Evolutionary conservation across 2,888 invertebrate species (phyloP).

Genomic region (Pristionchus fissidentatus): DNA sequence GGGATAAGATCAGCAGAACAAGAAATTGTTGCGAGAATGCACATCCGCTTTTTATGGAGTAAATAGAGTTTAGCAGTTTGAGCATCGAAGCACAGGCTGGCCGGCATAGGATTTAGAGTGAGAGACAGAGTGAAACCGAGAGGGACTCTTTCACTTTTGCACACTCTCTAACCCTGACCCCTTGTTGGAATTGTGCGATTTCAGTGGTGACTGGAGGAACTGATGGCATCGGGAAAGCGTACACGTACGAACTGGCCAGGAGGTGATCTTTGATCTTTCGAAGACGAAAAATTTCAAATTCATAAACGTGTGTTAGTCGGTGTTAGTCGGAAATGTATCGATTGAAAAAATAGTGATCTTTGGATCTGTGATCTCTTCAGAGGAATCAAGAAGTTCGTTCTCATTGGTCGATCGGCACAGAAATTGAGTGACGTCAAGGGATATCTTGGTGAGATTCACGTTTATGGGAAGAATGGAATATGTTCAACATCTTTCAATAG

Average conservation of each 20-base stretch:
- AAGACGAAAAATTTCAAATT: no score
- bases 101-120: no score
- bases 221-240: slow-evolving; percentile 74
- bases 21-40: no score
- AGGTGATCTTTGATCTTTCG: slow-evolving; percentile 29
- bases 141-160: no score
- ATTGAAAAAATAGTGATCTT: background rate
- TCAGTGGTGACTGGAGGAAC: slow-evolving; percentile 73
- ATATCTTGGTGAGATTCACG: slow-evolving; percentile 59
- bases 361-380: slow-evolving; percentile 49
- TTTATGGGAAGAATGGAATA: background rate
- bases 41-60: no score
- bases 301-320: background rate
- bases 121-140: no score
- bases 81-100: no score
- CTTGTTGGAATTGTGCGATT: slow-evolving; percentile 46
- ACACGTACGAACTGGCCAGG: slow-evolving; percentile 68
- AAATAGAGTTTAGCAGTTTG: no score
- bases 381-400: slow-evolving; percentile 70
- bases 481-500: background rate
- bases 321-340: background rate
- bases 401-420: slow-evolving; percentile 68
- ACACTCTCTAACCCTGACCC: no score
- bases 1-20: no score
- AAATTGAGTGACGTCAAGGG: slow-evolving; percentile 67